A percentile compares a stretch with the other conserved stretches of the same genome.
Evolutionary conservation across 2,797 vertebrate genomes (phyloP).

Genomic region (Peromyscus nudipes): DNA sequence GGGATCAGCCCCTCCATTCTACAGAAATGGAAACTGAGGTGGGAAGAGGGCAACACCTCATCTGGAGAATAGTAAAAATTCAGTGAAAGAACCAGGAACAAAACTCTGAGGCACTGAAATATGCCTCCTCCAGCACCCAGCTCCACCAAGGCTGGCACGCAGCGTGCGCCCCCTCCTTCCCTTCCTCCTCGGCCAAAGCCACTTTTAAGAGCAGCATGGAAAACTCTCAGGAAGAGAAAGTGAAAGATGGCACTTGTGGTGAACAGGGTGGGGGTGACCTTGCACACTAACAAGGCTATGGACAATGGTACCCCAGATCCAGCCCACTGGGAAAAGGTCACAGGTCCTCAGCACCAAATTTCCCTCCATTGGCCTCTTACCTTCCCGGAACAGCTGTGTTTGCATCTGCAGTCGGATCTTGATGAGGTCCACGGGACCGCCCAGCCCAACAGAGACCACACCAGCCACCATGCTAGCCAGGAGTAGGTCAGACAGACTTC

Average conservation of each 20-base stretch:
- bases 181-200: background rate
- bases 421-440: conserved; percentile 95
- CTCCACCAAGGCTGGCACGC: background rate
- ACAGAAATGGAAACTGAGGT: background rate
- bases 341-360: background rate
- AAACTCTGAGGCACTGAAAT: background rate
- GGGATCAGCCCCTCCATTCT: background rate
- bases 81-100: background rate
- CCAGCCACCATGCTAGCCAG: conserved; percentile 93
- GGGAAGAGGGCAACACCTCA: background rate
- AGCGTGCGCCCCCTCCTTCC: background rate
- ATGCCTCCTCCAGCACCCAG: background rate
- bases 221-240: background rate
- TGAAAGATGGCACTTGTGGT: accelerated
- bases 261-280: background rate
- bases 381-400: conserved; percentile 89
- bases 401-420: conserved; percentile 99
- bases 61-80: background rate
- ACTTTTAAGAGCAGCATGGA: background rate
- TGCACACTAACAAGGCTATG: background rate
- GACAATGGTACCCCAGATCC: background rate
- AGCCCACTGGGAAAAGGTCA: background rate
- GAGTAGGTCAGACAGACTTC: conserved; percentile 89
- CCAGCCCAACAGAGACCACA: conserved; percentile 93
- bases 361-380: conserved; percentile 85